Evolutionary conservation across 2,888 invertebrate species (phyloP).

Genomic region (Lithophane semibrunnea): DNA sequence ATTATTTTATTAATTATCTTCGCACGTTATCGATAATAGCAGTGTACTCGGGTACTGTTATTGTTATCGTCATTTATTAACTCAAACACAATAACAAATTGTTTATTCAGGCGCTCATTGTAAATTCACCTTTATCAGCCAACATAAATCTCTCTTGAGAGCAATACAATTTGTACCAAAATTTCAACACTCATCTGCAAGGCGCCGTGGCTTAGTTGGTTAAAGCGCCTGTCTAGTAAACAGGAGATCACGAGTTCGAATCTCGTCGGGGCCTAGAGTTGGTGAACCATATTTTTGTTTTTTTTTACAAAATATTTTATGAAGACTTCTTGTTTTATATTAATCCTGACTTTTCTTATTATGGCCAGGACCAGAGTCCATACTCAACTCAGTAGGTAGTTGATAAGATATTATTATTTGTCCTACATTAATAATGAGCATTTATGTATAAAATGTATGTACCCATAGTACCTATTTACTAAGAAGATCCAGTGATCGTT

Average conservation of each 20-base stretch:
- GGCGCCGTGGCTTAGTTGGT: constrained; percentile 94
- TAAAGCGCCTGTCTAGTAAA: constrained; percentile 94
- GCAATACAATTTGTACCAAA: constrained; percentile 35
- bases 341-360: neutral
- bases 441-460: neutral
- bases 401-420: constrained; percentile 19
- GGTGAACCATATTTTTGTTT: neutral
- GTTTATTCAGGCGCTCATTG: constrained; percentile 29
- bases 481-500: neutral
- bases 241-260: constrained; percentile 94
- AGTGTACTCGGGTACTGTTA: constrained; percentile 8
- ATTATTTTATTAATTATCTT: constrained; percentile 5
- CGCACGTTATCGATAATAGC: constrained; percentile 18
- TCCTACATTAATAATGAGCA: constrained; percentile 8
- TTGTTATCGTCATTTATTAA: constrained; percentile 40
- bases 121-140: constrained; percentile 35
- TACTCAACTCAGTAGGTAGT: neutral
- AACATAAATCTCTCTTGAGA: constrained; percentile 13
- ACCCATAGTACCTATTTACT: neutral
- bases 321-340: neutral
- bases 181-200: constrained; percentile 63
- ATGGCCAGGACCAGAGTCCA: neutral
- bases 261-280: constrained; percentile 92
- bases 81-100: constrained; percentile 32
- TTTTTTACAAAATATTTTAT: neutral